Evolutionary conservation across 2,797 vertebrate species (phyloP).

Genomic region (Lagorchestes hirsutus): DNA sequence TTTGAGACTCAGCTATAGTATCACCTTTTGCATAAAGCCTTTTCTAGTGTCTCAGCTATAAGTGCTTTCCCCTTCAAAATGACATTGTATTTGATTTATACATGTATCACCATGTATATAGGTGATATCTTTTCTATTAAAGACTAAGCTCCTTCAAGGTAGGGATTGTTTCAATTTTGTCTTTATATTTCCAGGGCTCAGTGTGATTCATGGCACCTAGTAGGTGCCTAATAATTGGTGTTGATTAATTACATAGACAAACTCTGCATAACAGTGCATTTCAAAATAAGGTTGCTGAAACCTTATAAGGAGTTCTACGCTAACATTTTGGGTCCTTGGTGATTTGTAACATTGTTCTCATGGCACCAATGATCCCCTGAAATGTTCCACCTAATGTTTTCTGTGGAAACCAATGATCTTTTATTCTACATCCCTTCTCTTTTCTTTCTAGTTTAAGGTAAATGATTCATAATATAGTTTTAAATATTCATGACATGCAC

Average conservation of each 20-base stretch:
- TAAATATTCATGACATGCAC: not conserved
- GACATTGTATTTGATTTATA: not conserved
- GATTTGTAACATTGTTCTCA: not conserved
- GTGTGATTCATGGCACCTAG: not conserved
- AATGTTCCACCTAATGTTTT: not conserved
- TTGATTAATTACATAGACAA: not conserved
- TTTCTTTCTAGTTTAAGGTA: not conserved
- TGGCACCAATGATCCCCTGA: not conserved
- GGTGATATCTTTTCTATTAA: not conserved
- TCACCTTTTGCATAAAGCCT: not conserved
- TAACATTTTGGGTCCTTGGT: not conserved
- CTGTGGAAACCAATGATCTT: not conserved
- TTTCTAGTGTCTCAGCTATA: not conserved
- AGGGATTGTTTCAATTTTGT: not conserved
- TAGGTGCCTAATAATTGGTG: not conserved
- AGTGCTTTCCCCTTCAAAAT: not conserved
- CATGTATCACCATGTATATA: not conserved
- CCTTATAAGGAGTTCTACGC: not conserved
- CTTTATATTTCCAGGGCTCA: not conserved
- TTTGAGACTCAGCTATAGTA: not conserved
- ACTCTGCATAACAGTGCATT: not conserved
- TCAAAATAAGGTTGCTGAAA: not conserved
- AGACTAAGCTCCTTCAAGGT: not conserved
- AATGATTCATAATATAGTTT: not conserved
- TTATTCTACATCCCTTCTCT: not conserved